Evolutionary conservation across 2,113 vertebrate genomes (phyloP).

Genomic region (Silurus glanis): DNA sequence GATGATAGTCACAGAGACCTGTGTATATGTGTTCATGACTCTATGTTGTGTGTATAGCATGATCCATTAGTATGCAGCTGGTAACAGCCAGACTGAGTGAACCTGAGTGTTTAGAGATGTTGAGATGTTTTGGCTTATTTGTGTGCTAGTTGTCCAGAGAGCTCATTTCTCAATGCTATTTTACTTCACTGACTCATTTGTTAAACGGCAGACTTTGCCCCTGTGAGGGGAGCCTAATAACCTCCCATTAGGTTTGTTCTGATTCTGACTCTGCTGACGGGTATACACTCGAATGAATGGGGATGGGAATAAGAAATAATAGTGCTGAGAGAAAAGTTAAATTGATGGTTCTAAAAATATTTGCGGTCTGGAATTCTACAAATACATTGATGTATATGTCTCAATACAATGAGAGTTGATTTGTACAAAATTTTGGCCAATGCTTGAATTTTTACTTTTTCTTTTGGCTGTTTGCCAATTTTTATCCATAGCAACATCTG

Average conservation of each 20-base stretch:
- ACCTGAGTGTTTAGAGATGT: background rate
- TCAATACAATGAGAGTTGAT: too few relatives aligned
- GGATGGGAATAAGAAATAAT: conserved; percentile 1
- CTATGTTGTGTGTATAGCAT: background rate
- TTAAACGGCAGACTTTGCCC: background rate
- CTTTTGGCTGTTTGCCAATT: background rate
- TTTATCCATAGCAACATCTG: background rate
- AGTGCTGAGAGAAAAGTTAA: background rate
- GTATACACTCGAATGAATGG: background rate
- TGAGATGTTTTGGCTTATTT: conserved; percentile 16
- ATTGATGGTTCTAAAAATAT: background rate
- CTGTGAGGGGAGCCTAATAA: background rate
- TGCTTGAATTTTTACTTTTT: background rate
- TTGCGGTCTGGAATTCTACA: background rate
- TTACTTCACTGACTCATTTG: conserved; percentile 13
- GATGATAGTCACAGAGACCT: background rate
- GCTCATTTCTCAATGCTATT: conserved; percentile 12
- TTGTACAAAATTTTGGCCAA: background rate
- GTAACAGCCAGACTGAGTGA: background rate
- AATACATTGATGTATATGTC: background rate
- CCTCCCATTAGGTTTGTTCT: conserved; percentile 19
- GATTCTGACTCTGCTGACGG: background rate
- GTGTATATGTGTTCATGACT: conserved; percentile 10
- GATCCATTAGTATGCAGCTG: conserved; percentile 4
- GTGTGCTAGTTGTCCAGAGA: conserved; percentile 4